Base-by-base conservation (phyloP, 1,140 invertebrate genomes). In the Drosophila parabipectinata region DNA sequence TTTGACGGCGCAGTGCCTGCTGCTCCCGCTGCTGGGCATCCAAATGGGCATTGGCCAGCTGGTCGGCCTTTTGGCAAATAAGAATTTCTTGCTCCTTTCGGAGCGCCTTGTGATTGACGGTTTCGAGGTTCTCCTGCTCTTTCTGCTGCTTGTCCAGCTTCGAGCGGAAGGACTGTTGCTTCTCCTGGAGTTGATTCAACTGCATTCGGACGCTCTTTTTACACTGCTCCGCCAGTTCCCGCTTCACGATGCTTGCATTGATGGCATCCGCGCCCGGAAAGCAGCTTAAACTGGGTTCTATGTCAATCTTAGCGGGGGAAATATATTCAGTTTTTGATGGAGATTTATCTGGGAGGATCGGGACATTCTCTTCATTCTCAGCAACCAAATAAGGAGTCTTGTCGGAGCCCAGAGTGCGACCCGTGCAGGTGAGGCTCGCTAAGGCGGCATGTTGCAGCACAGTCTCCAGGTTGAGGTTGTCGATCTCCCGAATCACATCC, bases 191-290 rank as follows among this genome's bases (percentile, higher is more conserved):
- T 2, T 60, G 55, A 12, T 77, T 30, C 6, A 91, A 24, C 24
- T 91, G 81, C 14, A 48, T 47, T 6, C 77, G 75, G 2, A 91
- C 82, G 12, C 59, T 72, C 2, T 59, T 67, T 14, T 82, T 87
- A n/a, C 79, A 72, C 4, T 84, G 41, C 6, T 88, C 47, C 10
- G 60, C 63, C 12, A 91, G 30, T 24, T 85, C 79, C 1, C 75
- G 64, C 15, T 71, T 79, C 0, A 79, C 32, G 10, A 88, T 79
- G 48, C 68, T 83, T 10, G 76, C 72, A 37, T 77, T 79, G 4
- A 88, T 66, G 18, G 50, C 60, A 4, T 77, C 47, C 0, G 50
- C 50, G 34, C 88, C 79, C 1, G 84, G 76, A 45, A 83, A 55
- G 44, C 47, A 47, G 24, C 41, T 28, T n/a, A 51, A 24, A 26